A percentile compares a stretch with the other conserved stretches of the same genome.
Conservation (phyloP, 2,797 vertebrate genomes). For the Sebastolobus altivelis region DNA sequence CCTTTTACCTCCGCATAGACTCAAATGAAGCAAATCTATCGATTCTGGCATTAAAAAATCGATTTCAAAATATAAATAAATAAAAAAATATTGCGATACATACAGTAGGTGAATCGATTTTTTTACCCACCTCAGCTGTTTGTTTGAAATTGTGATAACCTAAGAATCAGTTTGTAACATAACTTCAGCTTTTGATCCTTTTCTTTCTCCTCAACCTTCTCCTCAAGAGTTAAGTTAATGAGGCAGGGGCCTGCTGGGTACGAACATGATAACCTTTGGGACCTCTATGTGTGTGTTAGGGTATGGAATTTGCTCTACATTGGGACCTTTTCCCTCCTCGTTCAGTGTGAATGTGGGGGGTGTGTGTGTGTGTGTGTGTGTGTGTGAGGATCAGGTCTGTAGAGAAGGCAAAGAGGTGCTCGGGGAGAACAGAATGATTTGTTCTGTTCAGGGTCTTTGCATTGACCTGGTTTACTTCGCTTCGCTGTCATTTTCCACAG, state of each 20-base stretch:
- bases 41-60: too few species aligned
- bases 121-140: neutral
- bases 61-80: too few species aligned
- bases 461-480: slow-evolving; percentile 75
- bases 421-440: slow-evolving; percentile 55
- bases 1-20: too few species aligned
- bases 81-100: too few species aligned
- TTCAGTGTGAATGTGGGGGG: neutral
- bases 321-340: slow-evolving; percentile 14
- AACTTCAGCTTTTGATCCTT: slow-evolving; percentile 9
- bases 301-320: slow-evolving; percentile 5
- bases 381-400: slow-evolving; percentile 21
- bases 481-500: slow-evolving; percentile 48
- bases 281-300: slow-evolving; percentile 3
- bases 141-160: slow-evolving; percentile 5
- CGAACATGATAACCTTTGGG: slow-evolving; percentile 38
- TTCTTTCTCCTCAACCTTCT: slow-evolving; percentile 7
- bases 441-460: slow-evolving; percentile 69
- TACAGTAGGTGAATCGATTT: too few species aligned
- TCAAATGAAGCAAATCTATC: too few species aligned
- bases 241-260: slow-evolving; percentile 32
- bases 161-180: neutral
- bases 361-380: neutral
- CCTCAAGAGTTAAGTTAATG: slow-evolving; percentile 35
- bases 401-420: slow-evolving; percentile 42